Percentiles rank a stretch among this genome's conserved stretches.
These are phyloP conservation scores for Anthopleura sola DNA, from an alignment of 64 coral and sea anemone genomes.

Conservation along the genomic window DNA sequence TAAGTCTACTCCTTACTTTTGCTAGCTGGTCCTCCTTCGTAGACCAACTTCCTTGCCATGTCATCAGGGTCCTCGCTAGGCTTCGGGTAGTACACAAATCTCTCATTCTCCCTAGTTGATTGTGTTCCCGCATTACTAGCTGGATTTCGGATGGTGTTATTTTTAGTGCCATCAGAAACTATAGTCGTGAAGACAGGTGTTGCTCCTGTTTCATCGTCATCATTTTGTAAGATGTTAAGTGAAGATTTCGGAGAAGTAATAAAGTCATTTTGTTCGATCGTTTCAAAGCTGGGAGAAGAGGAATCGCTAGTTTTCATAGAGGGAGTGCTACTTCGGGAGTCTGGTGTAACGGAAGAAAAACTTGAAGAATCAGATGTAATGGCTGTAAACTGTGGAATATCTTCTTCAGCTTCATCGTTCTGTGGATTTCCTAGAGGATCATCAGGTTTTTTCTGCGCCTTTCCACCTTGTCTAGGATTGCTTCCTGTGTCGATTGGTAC, in stretches of 20 bases:
- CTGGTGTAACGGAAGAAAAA: background rate
- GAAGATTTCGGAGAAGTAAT: background rate
- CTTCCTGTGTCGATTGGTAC: background rate
- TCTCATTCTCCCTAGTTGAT: background rate
- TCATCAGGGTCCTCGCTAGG: constrained; percentile 34
- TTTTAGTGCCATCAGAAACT: background rate
- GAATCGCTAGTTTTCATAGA: background rate
- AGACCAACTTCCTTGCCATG: constrained; percentile 27
- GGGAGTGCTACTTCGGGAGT: background rate
- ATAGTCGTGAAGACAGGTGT: background rate
- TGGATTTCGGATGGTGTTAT: background rate
- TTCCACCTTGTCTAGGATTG: background rate
- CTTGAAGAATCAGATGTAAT: background rate
- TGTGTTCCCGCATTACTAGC: background rate
- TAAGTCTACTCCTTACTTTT: constrained; percentile 31
- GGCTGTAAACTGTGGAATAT: background rate
- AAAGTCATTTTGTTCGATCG: background rate
- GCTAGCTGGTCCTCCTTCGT: constrained; percentile 37
- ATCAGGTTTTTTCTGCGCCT: background rate
- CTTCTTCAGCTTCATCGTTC: background rate
- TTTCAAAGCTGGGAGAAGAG: background rate
- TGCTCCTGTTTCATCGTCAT: background rate
- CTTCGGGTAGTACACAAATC: constrained; percentile 43
- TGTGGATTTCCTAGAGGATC: background rate
- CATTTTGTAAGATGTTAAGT: background rate